Conservation (phyloP, 1,140 invertebrate species). For the Conus ventricosus region DNA sequence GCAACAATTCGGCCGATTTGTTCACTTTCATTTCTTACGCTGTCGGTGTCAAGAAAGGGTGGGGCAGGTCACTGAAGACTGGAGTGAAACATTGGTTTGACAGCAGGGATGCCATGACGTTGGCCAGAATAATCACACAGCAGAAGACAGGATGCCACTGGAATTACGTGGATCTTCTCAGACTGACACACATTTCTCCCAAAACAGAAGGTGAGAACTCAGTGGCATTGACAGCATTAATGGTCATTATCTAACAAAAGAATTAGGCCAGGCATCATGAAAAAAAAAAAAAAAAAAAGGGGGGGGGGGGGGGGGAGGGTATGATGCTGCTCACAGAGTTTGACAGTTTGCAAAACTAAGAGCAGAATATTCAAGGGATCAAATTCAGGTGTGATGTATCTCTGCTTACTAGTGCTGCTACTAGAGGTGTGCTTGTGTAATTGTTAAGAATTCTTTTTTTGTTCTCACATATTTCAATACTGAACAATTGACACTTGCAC, state of each 20-base stretch:
- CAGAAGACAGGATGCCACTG: conserved; percentile 80
- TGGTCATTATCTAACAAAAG: too few relatives aligned
- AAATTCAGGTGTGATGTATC: too few relatives aligned
- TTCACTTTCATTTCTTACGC: conserved; percentile 80
- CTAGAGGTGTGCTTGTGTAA: too few relatives aligned
- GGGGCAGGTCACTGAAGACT: conserved; percentile 80
- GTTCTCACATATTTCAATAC: too few relatives aligned
- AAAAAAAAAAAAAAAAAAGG: too few relatives aligned
- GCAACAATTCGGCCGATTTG: conserved; percentile 78
- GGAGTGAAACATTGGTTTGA: conserved; percentile 80
- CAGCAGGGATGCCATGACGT: conserved; percentile 77
- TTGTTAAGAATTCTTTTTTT: too few relatives aligned
- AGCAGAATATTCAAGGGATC: too few relatives aligned
- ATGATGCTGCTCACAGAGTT: too few relatives aligned
- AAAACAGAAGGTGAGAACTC: conserved; percentile 75
- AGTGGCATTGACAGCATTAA: neutral
- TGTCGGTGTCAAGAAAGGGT: conserved; percentile 76
- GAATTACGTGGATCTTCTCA: conserved; percentile 82
- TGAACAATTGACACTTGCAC: too few relatives aligned
- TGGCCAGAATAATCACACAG: conserved; percentile 80
- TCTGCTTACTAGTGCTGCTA: too few relatives aligned
- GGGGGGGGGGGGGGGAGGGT: too few relatives aligned
- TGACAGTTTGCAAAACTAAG: neutral
- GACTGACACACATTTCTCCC: conserved; percentile 79
- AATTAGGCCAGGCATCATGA: too few relatives aligned